Evolutionary conservation across 2,113 vertebrate species (phyloP).

Genomic region (Atractosteus spatula): DNA sequence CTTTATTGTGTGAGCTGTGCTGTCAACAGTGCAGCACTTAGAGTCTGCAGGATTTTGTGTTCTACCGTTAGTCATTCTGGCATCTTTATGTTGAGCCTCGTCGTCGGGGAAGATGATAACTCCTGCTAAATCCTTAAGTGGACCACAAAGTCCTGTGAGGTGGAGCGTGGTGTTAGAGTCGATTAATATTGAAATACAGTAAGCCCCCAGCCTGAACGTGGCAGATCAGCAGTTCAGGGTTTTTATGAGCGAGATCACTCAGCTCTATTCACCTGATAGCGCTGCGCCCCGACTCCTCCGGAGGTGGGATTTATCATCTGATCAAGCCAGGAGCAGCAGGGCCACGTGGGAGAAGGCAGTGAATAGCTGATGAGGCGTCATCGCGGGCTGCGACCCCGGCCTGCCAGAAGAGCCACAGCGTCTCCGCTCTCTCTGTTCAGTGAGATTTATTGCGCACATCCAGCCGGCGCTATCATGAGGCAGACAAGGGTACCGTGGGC

Average conservation of each 20-base stretch:
- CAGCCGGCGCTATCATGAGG: too few species aligned
- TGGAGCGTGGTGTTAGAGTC: not conserved
- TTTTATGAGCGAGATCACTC: not conserved
- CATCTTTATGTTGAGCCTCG: not conserved
- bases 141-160: not conserved
- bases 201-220: not conserved
- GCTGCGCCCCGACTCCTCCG: too few species aligned
- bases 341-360: too few species aligned
- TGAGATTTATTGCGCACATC: too few species aligned
- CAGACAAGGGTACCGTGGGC: too few species aligned
- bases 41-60: not conserved
- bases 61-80: not conserved
- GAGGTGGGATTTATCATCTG: too few species aligned
- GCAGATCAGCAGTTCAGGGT: conserved; percentile 20
- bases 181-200: conserved; percentile 25
- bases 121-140: not conserved
- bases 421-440: too few species aligned
- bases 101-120: too few species aligned
- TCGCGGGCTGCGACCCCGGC: too few species aligned
- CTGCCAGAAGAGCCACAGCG: too few species aligned
- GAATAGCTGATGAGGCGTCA: too few species aligned
- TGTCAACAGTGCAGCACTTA: not conserved
- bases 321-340: too few species aligned
- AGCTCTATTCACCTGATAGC: not conserved
- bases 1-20: not conserved